These are phyloP conservation scores for Meloidogyne floridensis DNA, from an alignment of 1,140 invertebrate species.

Conservation along the genomic window DNA sequence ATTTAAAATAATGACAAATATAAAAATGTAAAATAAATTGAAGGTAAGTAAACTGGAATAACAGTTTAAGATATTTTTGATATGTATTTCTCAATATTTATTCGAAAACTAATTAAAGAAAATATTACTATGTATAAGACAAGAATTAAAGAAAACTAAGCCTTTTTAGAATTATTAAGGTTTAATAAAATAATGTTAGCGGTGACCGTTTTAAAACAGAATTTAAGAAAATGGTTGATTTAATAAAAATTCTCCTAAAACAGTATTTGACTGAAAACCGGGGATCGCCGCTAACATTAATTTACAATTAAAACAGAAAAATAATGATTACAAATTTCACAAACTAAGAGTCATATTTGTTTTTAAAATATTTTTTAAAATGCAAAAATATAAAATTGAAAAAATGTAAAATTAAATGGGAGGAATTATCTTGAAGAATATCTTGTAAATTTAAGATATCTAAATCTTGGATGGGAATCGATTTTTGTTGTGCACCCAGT, in stretches of 20 bases:
- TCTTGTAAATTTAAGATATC: not conserved
- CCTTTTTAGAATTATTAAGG: not conserved
- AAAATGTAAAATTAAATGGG: not conserved
- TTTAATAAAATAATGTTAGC: not conserved
- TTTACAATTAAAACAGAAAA: not conserved
- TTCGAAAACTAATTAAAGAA: not conserved
- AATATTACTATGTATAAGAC: too few species aligned
- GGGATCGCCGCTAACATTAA: too few species aligned
- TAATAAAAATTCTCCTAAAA: too few species aligned
- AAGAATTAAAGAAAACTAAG: not conserved
- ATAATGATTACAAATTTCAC: not conserved
- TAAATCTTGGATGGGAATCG: not conserved
- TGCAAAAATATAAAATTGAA: not conserved
- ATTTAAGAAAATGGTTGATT: too few species aligned
- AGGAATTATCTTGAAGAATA: not conserved
- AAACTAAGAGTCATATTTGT: not conserved
- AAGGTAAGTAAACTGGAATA: too few species aligned
- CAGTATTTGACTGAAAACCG: too few species aligned
- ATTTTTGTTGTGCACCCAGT: slow-evolving; percentile 23
- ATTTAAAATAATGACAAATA: too few species aligned
- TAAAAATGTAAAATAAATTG: too few species aligned
- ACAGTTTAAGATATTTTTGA: not conserved
- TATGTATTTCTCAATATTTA: not conserved
- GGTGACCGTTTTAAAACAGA: too few species aligned
- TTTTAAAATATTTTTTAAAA: not conserved